Base-by-base conservation (phyloP, 2,113 vertebrate species). In the Nothoprocta perdicaria region DNA sequence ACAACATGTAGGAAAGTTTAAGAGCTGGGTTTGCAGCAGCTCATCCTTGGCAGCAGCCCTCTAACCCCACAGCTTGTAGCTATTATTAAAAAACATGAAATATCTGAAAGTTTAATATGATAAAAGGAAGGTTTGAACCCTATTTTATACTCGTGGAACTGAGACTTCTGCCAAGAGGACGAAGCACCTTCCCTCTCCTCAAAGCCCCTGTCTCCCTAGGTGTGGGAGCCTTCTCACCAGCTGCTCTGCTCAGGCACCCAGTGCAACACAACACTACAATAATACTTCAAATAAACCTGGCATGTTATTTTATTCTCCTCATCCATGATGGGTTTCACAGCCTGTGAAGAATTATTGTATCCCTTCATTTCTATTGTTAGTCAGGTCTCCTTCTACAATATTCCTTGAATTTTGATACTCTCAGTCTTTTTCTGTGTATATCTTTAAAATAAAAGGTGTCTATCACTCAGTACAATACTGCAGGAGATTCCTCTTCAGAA, bases 341-440 rank as follows among this genome's bases (percentile, higher is more conserved):
- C 8, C 45, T 10, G 2, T 38, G 19, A 80, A 66, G 41, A 68
- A 73, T 50, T 57, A 50, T 13, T 65, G 4, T 15, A 61, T 29
- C n/a, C 26, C 29, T 67, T 77, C 17, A 29, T 61, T 90, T 69
- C 17, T 78, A 65, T 41, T 53, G 26, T 75, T 66, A 82, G 14
- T 11, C 14, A 21, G 16, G 61, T 12, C 40, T 77, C 19, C 43
- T 77, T 50, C 67, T 35, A 27, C 65, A 78, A 21, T 27, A 50
- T 71, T 74, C 48, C 35, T 71, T 82, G 41, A 86, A 46, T 35
- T 52, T 35, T 22, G 9, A 35, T 71, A 18, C 6, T 60, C 23
- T 52, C 10, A 58, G 48, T 11, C 4, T 5, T 9, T 5, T 2
- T 18, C 3, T 60, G 0, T 18, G 7, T 26, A 26, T 3, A 41